These are phyloP conservation scores for Sebastes itinus DNA, from an alignment of 2,797 vertebrate species.

Conservation along the genomic window DNA sequence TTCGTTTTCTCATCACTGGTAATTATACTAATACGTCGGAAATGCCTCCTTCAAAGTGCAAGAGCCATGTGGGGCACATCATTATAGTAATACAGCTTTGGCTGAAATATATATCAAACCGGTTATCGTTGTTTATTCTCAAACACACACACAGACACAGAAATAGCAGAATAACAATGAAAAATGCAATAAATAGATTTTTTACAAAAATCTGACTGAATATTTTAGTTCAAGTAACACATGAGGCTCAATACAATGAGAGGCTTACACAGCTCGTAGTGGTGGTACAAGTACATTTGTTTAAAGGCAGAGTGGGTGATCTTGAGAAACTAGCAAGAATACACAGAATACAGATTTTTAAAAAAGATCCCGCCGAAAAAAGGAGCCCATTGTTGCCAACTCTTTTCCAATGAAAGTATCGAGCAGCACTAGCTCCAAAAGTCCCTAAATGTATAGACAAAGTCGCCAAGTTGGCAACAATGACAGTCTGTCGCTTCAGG, in stretches of 20 bases:
- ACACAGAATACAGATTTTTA: too few relatives aligned
- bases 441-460: too few relatives aligned
- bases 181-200: conserved; percentile 62
- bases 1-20: conserved; percentile 94
- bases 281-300: background rate
- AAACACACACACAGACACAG: conserved; percentile 63
- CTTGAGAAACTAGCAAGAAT: too few relatives aligned
- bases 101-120: conserved; percentile 91
- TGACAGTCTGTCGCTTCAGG: too few relatives aligned
- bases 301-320: background rate
- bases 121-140: conserved; percentile 87
- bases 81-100: conserved; percentile 93
- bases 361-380: too few relatives aligned
- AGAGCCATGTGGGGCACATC: conserved; percentile 90
- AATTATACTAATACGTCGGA: conserved; percentile 95
- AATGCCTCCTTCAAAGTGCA: conserved; percentile 93
- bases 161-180: conserved; percentile 45
- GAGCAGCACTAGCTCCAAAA: fast-evolving
- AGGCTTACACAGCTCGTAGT: background rate
- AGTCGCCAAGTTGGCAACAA: too few relatives aligned
- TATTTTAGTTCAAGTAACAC: background rate
- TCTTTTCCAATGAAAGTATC: too few relatives aligned
- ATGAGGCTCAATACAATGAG: background rate
- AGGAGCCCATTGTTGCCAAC: too few relatives aligned
- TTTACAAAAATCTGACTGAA: background rate